phyloP scores from a whole-genome alignment of 2,797 vertebrate genomes.

The Hydrolagus colliei region DNA sequence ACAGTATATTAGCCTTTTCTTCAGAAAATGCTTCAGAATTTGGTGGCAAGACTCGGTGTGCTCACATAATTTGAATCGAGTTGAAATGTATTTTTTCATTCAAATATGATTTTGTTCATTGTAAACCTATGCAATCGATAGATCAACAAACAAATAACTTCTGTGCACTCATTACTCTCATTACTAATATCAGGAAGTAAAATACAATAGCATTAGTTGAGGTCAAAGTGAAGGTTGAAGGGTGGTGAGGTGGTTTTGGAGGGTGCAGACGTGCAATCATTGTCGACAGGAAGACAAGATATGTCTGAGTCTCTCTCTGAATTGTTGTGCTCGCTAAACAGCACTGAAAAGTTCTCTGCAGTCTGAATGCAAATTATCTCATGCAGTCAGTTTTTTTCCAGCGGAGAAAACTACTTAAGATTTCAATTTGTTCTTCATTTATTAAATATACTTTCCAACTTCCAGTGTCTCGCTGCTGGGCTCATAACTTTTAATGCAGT shows the following conservation, averaged over 20 bases:
- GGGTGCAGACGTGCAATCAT: background rate
- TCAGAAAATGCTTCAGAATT: background rate
- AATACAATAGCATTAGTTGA: background rate
- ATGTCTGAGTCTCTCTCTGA: background rate
- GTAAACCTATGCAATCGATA: background rate
- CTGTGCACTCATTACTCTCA: background rate
- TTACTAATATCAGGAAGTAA: background rate
- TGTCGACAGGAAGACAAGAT: background rate
- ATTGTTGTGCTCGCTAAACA: background rate
- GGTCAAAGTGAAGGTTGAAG: background rate
- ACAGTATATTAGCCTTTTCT: background rate
- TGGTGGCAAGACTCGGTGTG: background rate
- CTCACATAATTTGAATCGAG: background rate
- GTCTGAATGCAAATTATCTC: background rate
- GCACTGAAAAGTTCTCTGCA: background rate
- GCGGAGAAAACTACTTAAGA: background rate
- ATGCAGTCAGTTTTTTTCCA: background rate
- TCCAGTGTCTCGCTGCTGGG: background rate
- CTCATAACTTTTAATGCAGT: background rate
- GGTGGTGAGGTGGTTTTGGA: background rate
- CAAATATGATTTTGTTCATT: background rate
- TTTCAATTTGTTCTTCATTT: conserved; percentile 4
- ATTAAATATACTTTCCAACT: background rate
- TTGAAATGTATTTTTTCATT: background rate
- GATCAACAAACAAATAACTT: background rate